phyloP scores from a whole-genome alignment of 1,140 invertebrate species.

The Harlomillsia oculata region DNA sequence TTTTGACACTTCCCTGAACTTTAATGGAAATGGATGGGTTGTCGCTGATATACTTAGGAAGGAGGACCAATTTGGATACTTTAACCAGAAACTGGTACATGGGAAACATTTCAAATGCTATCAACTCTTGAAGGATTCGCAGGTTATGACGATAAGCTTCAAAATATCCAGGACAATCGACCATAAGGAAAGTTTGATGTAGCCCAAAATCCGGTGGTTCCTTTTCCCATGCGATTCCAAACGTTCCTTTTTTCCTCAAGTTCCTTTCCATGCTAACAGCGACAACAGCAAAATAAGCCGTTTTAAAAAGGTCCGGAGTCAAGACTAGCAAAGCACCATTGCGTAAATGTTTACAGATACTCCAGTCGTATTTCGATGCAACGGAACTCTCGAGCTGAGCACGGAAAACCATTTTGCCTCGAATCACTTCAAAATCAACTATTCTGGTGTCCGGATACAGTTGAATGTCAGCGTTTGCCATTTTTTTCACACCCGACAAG shows the following conservation, averaged over 20 bases:
- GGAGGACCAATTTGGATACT: slow-evolving; percentile 38
- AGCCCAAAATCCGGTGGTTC: slow-evolving; percentile 14
- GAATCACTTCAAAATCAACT: neutral
- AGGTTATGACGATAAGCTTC: slow-evolving; percentile 53
- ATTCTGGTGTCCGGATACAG: neutral
- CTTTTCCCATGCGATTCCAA: slow-evolving; percentile 5
- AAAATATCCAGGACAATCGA: slow-evolving; percentile 58
- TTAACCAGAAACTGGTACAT: slow-evolving; percentile 54
- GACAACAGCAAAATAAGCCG: slow-evolving; percentile 56
- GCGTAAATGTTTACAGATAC: slow-evolving; percentile 51
- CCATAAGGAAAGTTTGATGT: slow-evolving; percentile 47
- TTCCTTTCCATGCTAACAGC: slow-evolving; percentile 47
- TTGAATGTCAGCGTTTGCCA: neutral
- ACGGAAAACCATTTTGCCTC: neutral
- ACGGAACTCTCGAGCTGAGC: neutral
- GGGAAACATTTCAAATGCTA: slow-evolving; percentile 46
- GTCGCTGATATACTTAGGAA: slow-evolving; percentile 27
- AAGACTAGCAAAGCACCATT: slow-evolving; percentile 63
- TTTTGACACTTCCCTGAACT: slow-evolving; percentile 3
- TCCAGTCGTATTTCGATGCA: slow-evolving; percentile 37
- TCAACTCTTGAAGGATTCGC: slow-evolving; percentile 49
- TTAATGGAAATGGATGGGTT: neutral
- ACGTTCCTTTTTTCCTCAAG: neutral
- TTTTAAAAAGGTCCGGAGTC: slow-evolving; percentile 55
- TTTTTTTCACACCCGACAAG: neutral